Conservation (phyloP, 1,140 invertebrate species). For the Meloidogyne floridensis region DNA sequence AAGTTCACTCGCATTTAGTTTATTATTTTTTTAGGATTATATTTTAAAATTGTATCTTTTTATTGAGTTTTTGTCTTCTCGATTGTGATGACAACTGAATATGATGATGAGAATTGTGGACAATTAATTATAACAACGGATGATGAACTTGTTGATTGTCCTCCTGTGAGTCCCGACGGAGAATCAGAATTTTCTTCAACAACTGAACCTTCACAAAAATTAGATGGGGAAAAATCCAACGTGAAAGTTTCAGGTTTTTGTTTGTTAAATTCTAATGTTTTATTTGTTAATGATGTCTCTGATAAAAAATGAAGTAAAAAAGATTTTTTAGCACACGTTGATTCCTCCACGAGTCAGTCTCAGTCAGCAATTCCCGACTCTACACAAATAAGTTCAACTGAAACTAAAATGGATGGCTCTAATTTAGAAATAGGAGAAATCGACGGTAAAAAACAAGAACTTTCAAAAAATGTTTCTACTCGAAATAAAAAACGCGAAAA, state of each 20-base stretch:
- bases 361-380: neutral
- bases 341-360: neutral
- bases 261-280: neutral
- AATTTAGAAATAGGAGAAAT: neutral
- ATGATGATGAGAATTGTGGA: neutral
- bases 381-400: neutral
- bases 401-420: neutral
- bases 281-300: too few relatives aligned
- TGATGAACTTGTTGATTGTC: conserved; percentile 21
- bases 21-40: neutral
- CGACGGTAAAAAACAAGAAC: neutral
- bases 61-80: neutral
- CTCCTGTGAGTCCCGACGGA: neutral
- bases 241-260: neutral
- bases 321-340: neutral
- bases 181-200: neutral
- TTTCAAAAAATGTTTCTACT: neutral
- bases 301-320: neutral
- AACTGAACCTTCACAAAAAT: neutral
- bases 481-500: conserved; percentile 13
- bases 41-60: neutral
- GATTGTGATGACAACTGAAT: conserved; percentile 15
- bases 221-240: neutral
- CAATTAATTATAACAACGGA: conserved; percentile 15
- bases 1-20: neutral